A percentile compares a stretch with the other conserved stretches of the same genome.
Evolutionary conservation across 92 coral and sea anemone genomes (phyloP).

Genomic region (Epizoanthus scotinus): DNA sequence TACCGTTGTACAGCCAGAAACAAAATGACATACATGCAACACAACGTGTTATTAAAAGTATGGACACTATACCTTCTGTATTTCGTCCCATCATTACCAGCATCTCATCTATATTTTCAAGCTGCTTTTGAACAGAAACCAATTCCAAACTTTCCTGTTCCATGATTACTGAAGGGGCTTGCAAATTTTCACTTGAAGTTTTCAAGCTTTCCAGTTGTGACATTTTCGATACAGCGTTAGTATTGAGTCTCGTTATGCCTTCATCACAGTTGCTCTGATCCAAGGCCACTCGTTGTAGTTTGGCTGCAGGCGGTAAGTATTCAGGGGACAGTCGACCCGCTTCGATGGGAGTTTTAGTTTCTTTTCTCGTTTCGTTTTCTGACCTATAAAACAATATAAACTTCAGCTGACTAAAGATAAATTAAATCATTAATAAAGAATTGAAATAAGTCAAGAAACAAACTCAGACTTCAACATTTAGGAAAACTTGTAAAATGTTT

Average conservation of each 20-base stretch:
- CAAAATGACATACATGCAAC: too few species aligned
- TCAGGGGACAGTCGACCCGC: conserved; percentile 46
- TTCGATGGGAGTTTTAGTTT: background rate
- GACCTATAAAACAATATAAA: background rate
- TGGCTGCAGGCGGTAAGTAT: conserved; percentile 58
- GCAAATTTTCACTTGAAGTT: background rate
- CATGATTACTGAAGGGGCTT: background rate
- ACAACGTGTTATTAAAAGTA: background rate
- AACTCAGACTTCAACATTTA: too few species aligned
- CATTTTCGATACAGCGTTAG: background rate
- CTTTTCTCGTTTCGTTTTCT: background rate
- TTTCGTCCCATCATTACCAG: background rate
- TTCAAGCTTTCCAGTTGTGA: background rate
- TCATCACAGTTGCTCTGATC: background rate
- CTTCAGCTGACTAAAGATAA: background rate
- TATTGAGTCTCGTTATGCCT: background rate
- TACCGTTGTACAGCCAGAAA: too few species aligned
- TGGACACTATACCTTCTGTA: conserved; percentile 2
- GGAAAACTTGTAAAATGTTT: too few species aligned
- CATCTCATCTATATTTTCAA: conserved; percentile 6
- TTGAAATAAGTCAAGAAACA: too few species aligned
- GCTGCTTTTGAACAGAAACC: conserved; percentile 28
- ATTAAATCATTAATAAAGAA: background rate
- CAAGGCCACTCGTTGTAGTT: conserved; percentile 40
- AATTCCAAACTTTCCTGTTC: conserved; percentile 6